Conservation (phyloP, 2,797 vertebrate genomes). For the Siniperca undulata region DNA sequence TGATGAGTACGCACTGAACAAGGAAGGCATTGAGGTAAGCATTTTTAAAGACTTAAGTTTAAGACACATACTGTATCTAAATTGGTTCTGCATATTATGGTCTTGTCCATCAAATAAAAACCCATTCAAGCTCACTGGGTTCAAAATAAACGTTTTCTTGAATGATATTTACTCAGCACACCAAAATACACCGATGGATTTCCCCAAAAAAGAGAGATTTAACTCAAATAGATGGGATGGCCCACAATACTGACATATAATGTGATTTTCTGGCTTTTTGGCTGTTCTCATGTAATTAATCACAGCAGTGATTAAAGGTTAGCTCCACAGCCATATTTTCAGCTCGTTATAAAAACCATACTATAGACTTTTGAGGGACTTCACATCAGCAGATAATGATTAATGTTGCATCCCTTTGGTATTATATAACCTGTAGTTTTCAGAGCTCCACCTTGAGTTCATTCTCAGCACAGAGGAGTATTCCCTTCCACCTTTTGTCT, state of each 20-base stretch:
- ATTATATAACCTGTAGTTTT: constrained; percentile 68
- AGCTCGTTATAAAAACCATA: constrained; percentile 60
- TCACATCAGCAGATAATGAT: constrained; percentile 63
- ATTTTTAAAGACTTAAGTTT: constrained; percentile 41
- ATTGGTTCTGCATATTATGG: constrained; percentile 13
- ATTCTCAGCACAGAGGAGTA: constrained; percentile 40
- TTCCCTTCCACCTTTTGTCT: constrained; percentile 54
- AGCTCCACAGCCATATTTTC: constrained; percentile 58
- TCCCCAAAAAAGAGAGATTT: constrained; percentile 48
- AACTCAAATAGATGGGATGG: constrained; percentile 42
- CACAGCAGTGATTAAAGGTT: constrained; percentile 62
- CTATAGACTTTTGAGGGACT: constrained; percentile 52
- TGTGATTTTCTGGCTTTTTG: constrained; percentile 50
- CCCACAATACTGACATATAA: constrained; percentile 43
- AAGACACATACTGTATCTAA: constrained; percentile 22
- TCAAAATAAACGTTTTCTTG: constrained; percentile 62
- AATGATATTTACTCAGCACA: constrained; percentile 45
- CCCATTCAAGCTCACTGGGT: constrained; percentile 43
- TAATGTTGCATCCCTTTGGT: constrained; percentile 59
- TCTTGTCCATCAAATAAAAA: constrained; percentile 40
- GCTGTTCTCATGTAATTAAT: constrained; percentile 66
- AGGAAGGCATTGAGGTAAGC: constrained; percentile 98
- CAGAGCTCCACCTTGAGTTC: constrained; percentile 54
- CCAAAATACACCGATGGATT: constrained; percentile 47
- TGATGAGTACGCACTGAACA: constrained; percentile 98